Evolutionary conservation across 1,140 invertebrate genomes (phyloP).

Genomic region (Mercenaria mercenaria): DNA sequence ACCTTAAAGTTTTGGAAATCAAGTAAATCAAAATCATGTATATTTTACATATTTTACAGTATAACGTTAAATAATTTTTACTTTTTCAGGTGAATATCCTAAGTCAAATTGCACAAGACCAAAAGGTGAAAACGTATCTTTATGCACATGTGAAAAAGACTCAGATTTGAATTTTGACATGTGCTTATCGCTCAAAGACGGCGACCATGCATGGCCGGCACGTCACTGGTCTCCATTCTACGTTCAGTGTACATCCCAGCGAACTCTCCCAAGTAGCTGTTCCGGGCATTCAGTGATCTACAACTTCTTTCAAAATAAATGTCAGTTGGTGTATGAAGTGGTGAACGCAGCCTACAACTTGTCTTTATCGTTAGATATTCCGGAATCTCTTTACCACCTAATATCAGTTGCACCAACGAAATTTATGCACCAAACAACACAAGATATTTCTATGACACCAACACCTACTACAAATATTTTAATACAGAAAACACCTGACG

Average conservation of each 20-base stretch:
- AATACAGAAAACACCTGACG: not conserved
- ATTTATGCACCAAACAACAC: not conserved
- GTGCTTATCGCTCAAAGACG: not conserved
- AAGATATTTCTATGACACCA: not conserved
- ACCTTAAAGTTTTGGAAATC: too few species aligned
- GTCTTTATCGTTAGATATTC: not conserved
- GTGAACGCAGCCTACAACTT: not conserved
- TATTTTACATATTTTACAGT: too few species aligned
- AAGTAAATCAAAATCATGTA: too few species aligned
- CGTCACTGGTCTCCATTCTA: not conserved
- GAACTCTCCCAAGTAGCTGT: not conserved
- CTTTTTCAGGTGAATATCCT: slow-evolving; percentile 24
- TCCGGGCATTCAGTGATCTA: not conserved
- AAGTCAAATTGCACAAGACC: not conserved
- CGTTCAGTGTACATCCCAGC: not conserved
- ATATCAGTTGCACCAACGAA: not conserved
- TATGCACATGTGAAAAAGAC: slow-evolving; percentile 8
- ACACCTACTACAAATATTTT: not conserved
- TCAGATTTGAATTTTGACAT: slow-evolving; percentile 15
- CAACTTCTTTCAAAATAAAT: not conserved
- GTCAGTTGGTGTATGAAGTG: not conserved
- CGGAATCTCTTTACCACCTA: not conserved
- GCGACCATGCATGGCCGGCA: not conserved
- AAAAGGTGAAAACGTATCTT: not conserved
- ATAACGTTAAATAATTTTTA: too few species aligned